Evolutionary conservation across 2,888 invertebrate species (phyloP), one percentile per base, ranked within the genome.

Genomic region (Ecdyonurus torrentis): DNA sequence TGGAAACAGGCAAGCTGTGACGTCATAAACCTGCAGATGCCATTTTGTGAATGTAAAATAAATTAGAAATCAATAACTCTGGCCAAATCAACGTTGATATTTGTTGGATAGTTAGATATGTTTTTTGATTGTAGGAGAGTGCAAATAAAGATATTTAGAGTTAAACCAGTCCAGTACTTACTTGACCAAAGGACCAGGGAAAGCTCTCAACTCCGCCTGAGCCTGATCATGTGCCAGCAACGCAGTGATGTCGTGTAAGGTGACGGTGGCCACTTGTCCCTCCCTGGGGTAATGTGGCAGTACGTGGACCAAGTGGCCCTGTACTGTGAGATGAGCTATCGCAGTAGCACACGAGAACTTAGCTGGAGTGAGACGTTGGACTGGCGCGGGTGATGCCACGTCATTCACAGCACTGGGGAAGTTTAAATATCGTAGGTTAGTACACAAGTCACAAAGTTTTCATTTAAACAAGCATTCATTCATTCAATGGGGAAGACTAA

Each of bases 141-240:
- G n/a, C n/a, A n/a, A n/a, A n/a, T n/a, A n/a, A n/a, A n/a, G n/a
- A n/a, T n/a, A n/a, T 15, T 37, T 37, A 37, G 37, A 37, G 37
- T 37, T 10, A 10, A 37, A 37, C 37, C 5, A 10, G 7, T 10
- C 37, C 15, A 10, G 7, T 37, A 20, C 22, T 68, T 74, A 82
- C 82, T 78, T 87, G 66, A 89, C 78, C 65, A 94, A 79, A 63
- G 94, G 94, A 3, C 93, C 93, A 37, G 92, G 92, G 75, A 86
- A 91, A 64, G 79, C 77, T 68, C 81, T 79, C 64, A 91, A 77
- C 69, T 88, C 83, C 61, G 80, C 77, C 65, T 80, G 79, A 63
- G 81, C 79, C 19, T 82, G 79, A 74, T 85, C 83, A 69, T 82
- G 80, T 15, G 74, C 74, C 23, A 83, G 73, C 66, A 84, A 74